phyloP scores from a whole-genome alignment of 2,888 invertebrate species.

The Linnaemya tessellans region DNA sequence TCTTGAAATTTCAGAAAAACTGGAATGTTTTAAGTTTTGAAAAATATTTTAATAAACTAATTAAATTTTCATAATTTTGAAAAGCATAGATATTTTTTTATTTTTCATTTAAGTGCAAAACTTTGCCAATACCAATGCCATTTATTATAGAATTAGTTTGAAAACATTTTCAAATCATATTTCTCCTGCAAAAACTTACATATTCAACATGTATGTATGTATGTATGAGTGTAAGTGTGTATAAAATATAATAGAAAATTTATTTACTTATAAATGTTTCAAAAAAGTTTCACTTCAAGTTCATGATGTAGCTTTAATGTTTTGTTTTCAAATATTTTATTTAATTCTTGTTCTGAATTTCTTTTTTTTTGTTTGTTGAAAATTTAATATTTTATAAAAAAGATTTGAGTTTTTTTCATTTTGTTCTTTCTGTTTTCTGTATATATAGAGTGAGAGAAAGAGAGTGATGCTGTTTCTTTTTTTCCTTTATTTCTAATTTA shows the following conservation, averaged over 20 bases:
- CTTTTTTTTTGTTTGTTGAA: constrained; percentile 4
- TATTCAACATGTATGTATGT: constrained; percentile 8
- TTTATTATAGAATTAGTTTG: too few species aligned
- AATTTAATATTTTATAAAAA: constrained; percentile 35
- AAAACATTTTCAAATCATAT: too few species aligned
- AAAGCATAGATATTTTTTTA: neutral
- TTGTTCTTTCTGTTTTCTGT: constrained; percentile 10
- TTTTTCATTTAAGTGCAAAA: neutral
- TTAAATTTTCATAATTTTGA: neutral
- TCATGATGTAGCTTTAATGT: constrained; percentile 30
- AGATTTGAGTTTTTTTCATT: constrained; percentile 12
- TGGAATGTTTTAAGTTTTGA: constrained; percentile 6
- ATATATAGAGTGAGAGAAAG: constrained; percentile 18
- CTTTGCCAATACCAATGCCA: too few species aligned
- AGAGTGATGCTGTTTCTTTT: constrained; percentile 26
- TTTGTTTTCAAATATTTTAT: constrained; percentile 61
- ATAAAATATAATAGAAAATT: neutral
- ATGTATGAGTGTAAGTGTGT: neutral
- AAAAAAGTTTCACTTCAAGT: constrained; percentile 55
- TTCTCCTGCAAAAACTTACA: neutral
- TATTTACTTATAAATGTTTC: neutral
- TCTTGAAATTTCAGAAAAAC: neutral
- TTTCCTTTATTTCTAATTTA: constrained; percentile 3
- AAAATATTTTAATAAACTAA: neutral
- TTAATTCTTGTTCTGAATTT: constrained; percentile 4